Evolutionary conservation across 2,888 invertebrate species (phyloP).

Genomic region (Eupithecia abbreviata): DNA sequence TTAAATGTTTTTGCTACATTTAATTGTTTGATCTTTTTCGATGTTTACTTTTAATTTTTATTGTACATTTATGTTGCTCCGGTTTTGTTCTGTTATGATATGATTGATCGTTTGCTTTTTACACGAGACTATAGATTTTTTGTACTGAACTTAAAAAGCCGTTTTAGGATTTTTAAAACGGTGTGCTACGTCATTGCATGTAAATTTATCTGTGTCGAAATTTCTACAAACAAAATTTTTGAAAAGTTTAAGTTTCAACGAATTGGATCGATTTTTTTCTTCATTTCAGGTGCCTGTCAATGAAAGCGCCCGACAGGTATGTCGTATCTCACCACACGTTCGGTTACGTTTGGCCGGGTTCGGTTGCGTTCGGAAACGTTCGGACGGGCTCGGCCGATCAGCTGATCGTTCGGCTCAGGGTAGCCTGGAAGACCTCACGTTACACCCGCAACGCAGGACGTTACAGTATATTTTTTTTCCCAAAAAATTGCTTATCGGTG

Average conservation of each 20-base stretch:
- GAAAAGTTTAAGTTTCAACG: conserved; percentile 83
- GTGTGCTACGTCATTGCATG: conserved; percentile 63
- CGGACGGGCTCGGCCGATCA: conserved; percentile 73
- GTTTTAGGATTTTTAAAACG: neutral
- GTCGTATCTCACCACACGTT: conserved; percentile 78
- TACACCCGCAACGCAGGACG: conserved; percentile 81
- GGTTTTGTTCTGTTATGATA: conserved; percentile 47
- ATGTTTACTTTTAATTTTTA: conserved; percentile 80
- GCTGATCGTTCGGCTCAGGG: conserved; percentile 73
- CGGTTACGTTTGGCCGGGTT: conserved; percentile 79
- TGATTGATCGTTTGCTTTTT: conserved; percentile 46
- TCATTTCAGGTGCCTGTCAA: conserved; percentile 89
- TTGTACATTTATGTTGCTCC: conserved; percentile 62
- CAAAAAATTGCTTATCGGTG: conserved; percentile 81
- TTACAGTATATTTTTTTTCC: conserved; percentile 75
- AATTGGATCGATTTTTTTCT: conserved; percentile 87
- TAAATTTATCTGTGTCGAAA: conserved; percentile 82
- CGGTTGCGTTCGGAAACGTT: conserved; percentile 77
- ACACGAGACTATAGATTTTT: conserved; percentile 6
- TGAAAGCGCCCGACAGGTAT: conserved; percentile 90
- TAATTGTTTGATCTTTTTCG: conserved; percentile 78
- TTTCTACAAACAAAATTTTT: conserved; percentile 60
- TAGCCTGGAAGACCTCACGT: conserved; percentile 82
- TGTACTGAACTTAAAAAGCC: neutral
- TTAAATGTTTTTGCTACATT: conserved; percentile 80